These are phyloP conservation scores for Cantharis lateralis DNA, from an alignment of 2,888 invertebrate species.

Conservation along the genomic window DNA sequence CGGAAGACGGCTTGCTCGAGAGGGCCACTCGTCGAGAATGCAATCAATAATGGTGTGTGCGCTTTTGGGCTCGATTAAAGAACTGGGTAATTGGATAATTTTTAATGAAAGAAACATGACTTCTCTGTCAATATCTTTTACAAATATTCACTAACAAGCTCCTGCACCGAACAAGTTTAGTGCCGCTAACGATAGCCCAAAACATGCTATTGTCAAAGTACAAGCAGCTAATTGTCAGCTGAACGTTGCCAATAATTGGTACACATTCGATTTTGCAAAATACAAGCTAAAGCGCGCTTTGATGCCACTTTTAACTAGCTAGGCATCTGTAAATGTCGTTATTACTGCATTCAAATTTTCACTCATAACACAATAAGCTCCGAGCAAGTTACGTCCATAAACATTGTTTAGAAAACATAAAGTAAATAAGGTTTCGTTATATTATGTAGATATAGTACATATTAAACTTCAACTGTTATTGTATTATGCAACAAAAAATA, in stretches of 20 bases:
- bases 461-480: not conserved
- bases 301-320: constrained; percentile 7
- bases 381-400: not conserved
- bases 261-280: constrained; percentile 1
- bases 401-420: not conserved
- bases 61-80: not conserved
- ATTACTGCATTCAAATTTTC: constrained; percentile 4
- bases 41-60: not conserved
- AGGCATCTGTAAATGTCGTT: constrained; percentile 16
- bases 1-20: not conserved
- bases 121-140: constrained; percentile 12
- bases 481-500: not conserved
- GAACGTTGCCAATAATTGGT: constrained; percentile 15
- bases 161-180: constrained; percentile 9
- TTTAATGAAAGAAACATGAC: not conserved
- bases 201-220: constrained; percentile 36
- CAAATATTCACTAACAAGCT: constrained; percentile 20
- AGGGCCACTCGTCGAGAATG: not conserved
- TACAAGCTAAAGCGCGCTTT: constrained; percentile 3
- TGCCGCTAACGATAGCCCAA: constrained; percentile 34
- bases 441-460: too few species aligned
- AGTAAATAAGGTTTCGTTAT: not conserved
- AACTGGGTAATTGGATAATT: constrained; percentile 12
- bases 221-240: constrained; percentile 35
- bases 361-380: not conserved